Base-by-base conservation (phyloP, 1,140 invertebrate genomes). In the Drosophila pseudoobscura region DNA sequence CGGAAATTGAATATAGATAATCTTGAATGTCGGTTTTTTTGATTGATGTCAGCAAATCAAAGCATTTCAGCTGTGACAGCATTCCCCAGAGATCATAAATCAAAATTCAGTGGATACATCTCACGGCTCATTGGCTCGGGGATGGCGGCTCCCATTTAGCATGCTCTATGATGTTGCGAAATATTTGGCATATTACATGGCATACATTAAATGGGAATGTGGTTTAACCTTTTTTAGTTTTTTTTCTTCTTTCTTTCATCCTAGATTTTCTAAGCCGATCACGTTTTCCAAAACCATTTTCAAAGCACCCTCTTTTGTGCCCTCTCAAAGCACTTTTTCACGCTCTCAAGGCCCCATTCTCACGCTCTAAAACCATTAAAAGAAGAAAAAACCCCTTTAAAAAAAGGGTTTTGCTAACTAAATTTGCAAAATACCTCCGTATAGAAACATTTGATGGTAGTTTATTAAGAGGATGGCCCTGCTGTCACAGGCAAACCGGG, bases 1-100 rank as follows among this genome's bases (percentile, higher is more conserved):
- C 64, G 66, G 66, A 70, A 70, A 70, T 70, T 70, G 66, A 70
- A 70, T 69, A 49, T 45, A 70, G 64, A 70, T 69, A 70, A 70
- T 50, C 66, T 57, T 20, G n/a, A 69, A 69, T 50, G 51, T 57
- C 35, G 45, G 49, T 45, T 20, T 66, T 47, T 45, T 20, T 66
- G 60, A 65, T 66, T 52, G 47, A 52, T 66, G 63, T 64, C 60
- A 31, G 20, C 20, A 26, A 26, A 26, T 26, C 24, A 5, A 26
- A 26, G 17, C 35, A 39, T 35, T 35, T 35, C 6, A 11, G 35
- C 35, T 4, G 0, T 39, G 3, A 17, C 17, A 17, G 35, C 1
- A 39, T 11, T 13, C 35, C 9, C 35, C 11, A 39, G 22, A 44
- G 15, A 22, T 8, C 9, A 15, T 46, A 62, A 68, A 35, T 57